Percentiles rank a stretch among this genome's conserved stretches.
Evolutionary conservation across 2,113 vertebrate species (phyloP).

Genomic region (Alethe castanea): DNA sequence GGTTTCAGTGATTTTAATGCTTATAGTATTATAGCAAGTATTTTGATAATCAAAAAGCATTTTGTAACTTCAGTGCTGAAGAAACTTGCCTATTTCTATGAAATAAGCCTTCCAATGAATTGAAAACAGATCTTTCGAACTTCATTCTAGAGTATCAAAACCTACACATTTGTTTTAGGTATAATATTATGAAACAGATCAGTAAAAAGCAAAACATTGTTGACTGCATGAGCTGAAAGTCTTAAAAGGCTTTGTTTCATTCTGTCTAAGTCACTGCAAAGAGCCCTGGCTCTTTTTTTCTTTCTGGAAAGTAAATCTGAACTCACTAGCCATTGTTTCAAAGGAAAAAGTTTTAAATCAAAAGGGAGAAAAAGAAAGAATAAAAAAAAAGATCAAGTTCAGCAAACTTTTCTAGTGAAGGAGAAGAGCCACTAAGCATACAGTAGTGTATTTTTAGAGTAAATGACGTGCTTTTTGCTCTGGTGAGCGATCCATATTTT

Average conservation of each 20-base stretch:
- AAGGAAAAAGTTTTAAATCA: not conserved
- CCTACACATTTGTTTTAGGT: not conserved
- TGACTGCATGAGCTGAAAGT: not conserved
- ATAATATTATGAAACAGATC: not conserved
- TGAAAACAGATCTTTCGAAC: not conserved
- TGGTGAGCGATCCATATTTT: constrained; percentile 49
- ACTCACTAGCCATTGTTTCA: not conserved
- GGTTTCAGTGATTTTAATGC: not conserved
- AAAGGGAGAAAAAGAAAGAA: not conserved
- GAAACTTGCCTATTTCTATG: not conserved
- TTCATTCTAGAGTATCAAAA: not conserved
- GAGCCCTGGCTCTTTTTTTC: not conserved
- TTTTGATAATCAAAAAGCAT: not conserved
- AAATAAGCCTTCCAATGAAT: not conserved
- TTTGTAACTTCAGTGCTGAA: not conserved
- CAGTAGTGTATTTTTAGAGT: not conserved
- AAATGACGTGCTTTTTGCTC: constrained; percentile 29
- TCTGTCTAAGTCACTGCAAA: not conserved
- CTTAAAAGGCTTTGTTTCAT: not conserved
- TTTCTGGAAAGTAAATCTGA: not conserved
- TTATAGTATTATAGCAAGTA: not conserved
- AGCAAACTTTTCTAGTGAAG: not conserved
- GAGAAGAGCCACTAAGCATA: not conserved
- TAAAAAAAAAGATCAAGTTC: not conserved
- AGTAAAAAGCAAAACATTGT: not conserved